Evolutionary conservation across 2,888 invertebrate species (phyloP).

Genomic region (Yponomeuta plumbellus): DNA sequence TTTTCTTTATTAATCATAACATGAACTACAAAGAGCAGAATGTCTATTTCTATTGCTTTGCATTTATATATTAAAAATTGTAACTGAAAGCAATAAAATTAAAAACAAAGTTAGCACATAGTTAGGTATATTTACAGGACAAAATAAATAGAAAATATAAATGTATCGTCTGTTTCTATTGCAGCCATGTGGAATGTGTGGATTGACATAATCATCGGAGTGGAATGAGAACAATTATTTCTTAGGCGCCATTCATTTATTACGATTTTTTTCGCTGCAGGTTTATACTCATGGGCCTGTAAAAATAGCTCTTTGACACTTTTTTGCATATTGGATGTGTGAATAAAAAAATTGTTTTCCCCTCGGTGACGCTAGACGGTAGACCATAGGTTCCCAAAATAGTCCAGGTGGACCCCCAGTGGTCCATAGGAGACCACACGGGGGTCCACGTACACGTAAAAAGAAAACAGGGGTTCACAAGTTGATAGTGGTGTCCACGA

Average conservation of each 20-base stretch:
- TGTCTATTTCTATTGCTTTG: neutral
- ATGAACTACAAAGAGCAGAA: neutral
- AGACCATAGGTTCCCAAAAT: too few relatives aligned
- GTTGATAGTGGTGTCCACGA: too few relatives aligned
- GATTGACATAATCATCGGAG: constrained; percentile 21
- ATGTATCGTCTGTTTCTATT: constrained; percentile 44
- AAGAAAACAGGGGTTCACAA: too few relatives aligned
- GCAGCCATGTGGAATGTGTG: constrained; percentile 62
- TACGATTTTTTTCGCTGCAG: too few relatives aligned
- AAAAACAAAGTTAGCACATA: neutral
- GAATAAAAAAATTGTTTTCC: too few relatives aligned
- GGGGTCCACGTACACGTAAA: too few relatives aligned
- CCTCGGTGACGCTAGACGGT: too few relatives aligned
- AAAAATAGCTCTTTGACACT: too few relatives aligned
- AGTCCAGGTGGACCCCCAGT: too few relatives aligned
- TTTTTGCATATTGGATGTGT: too few relatives aligned
- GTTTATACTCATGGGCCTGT: too few relatives aligned
- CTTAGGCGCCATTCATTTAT: neutral
- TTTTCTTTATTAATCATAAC: neutral
- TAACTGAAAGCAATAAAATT: constrained; percentile 13
- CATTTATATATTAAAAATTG: neutral
- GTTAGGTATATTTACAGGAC: neutral
- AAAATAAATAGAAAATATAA: constrained; percentile 3
- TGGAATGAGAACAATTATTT: constrained; percentile 14
- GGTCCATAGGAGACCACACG: too few relatives aligned